Evolutionary conservation across 2,797 vertebrate species (phyloP), one percentile per base, ranked within the genome.

Genomic region (Sylvia borin): DNA sequence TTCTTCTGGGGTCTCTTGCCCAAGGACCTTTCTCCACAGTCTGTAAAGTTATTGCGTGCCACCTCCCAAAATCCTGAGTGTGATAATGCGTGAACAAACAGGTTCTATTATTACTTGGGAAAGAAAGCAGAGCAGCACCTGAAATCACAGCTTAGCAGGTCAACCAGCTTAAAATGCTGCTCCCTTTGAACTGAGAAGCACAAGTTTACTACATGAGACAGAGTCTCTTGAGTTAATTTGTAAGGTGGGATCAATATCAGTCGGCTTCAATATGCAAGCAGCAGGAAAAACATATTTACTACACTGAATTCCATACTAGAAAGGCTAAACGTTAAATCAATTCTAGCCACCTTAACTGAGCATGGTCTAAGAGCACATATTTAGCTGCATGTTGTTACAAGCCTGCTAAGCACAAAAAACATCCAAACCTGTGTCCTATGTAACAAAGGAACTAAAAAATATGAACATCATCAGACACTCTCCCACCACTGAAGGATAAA

Each of bases 1-100:
- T 12, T 67, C 32, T 45, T 45, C 75, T 5, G 5, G 5, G 13
- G 26, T 43, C 20, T 61, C 42, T 40, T 17, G 43, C 42, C 7
- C 48, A 48, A 25, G 11, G 17, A 60, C 16, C 53, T 43, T 40
- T n/a, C 60, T 42, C 47, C 43, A 36, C 11, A n/a, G 31, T 6
- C 58, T 26, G 9, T 31, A 29, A 50, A n/a, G 22, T 10, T 65
- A n/a, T 9, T 11, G 16, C 5, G 36, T 18, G 31, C 9, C 34
- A 50, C 29, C 51, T 65, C 40, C 36, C 67, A 66, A 84, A 90
- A 62, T 16, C 32, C n/a, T 22, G 4, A 32, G 42, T 20, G 31
- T 1, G 2, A 27, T 9, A 64, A 47, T 1, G 32, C 0, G 0
- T 5, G 19, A 67, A 62, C 13, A 26, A 90, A 73, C 21, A n/a